Evolutionary conservation across 2,113 vertebrate genomes (phyloP), one percentile per base, ranked within the genome.

Genomic region (Rostratula benghalensis): DNA sequence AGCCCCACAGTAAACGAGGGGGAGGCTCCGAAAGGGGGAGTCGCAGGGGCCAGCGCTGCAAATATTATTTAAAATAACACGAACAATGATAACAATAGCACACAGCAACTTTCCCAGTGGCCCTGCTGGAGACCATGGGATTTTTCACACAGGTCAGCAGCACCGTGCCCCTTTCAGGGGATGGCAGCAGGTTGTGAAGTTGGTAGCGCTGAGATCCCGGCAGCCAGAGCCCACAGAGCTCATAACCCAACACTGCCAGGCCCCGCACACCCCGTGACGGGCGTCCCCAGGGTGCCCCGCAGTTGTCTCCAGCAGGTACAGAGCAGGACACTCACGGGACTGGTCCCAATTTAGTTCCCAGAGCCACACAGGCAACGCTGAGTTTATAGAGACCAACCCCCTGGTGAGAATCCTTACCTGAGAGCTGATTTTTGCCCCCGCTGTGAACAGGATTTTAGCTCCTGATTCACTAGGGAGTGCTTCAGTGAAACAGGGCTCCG

Each of bases 151-250:
- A n/a, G 85, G 5, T 56, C 46, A 21, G 50, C 37, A 23, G 37
- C 6, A 10, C 69, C 4, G 0, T 13, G 51, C 30, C 63, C 4
- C 0, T 25, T 19, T 28, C 7, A 4, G 0, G 0, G 1, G 82
- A 21, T 20, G 33, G 53, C 20, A 33, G 35, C 54, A 75, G 30
- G 30, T 0, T 3, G 63, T 24, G 53, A 21, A 31, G 8, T 2
- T 23, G 63, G 1, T 2, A 0, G 22, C 39, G 12, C 53, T 8
- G 18, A 21, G 48, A 14, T 10, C 10, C 65, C 3, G 0, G 23
- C 35, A 61, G 39, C 1, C 39, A 22, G 31, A 54, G 12, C 53
- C 76, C 1, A 1, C n/a, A 54, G 61, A 35, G 48, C 59, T 69
- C 48, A 3, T 16, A 43, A 13, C 60, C 27, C 23, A 2, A 3